A percentile compares a stretch with the other conserved stretches of the same genome.
These are phyloP conservation scores for Conopomorpha cramerella DNA, from an alignment of 1,140 invertebrate species.

Conservation along the genomic window DNA sequence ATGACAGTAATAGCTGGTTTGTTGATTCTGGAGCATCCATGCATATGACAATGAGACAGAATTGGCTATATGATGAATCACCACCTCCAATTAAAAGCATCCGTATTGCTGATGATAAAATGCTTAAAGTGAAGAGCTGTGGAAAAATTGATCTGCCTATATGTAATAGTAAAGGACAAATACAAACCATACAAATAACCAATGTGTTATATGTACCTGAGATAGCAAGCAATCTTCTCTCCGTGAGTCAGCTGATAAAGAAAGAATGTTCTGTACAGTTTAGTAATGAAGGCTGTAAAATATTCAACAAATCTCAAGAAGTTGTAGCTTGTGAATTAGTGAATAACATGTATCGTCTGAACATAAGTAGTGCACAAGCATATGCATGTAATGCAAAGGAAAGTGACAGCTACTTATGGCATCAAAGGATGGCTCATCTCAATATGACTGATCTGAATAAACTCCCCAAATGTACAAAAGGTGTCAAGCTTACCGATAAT, in stretches of 20 bases:
- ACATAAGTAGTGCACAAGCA: not conserved
- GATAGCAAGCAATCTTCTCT: not conserved
- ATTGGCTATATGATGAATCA: not conserved
- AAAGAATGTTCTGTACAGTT: not conserved
- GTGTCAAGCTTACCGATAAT: not conserved
- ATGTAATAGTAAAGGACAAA: not conserved
- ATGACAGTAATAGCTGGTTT: no score
- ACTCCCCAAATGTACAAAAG: not conserved
- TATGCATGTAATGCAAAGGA: not conserved
- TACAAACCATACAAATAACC: not conserved
- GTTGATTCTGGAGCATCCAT: no score
- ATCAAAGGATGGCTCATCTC: not conserved
- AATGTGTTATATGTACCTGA: not conserved
- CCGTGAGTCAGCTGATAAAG: not conserved
- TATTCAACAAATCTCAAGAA: not conserved
- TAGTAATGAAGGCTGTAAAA: not conserved
- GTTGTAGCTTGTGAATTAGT: not conserved
- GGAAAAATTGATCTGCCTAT: not conserved
- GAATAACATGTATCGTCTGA: not conserved
- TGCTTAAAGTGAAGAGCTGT: not conserved
- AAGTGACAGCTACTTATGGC: not conserved
- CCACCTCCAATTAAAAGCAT: not conserved
- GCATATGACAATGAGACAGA: not conserved
- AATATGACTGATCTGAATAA: not conserved
- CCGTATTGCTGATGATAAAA: not conserved